Percentiles rank a stretch among this genome's conserved stretches.
These are phyloP conservation scores for Megalonaias nervosa DNA, from an alignment of 1,140 invertebrate species.

Conservation along the genomic window DNA sequence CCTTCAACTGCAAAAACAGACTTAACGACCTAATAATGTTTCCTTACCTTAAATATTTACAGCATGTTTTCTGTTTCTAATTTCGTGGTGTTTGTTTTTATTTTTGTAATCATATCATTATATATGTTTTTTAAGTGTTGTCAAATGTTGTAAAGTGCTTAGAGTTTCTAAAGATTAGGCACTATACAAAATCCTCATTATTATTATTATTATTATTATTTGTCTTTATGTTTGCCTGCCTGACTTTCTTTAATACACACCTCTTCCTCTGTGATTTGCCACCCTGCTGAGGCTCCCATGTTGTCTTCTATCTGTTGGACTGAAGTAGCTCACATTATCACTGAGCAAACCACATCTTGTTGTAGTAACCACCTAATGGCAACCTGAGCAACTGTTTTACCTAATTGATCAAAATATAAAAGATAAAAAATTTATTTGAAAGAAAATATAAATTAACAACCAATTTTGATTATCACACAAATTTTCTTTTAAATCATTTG, in stretches of 20 bases:
- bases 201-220: too few relatives aligned
- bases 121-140: too few relatives aligned
- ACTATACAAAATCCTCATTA: too few relatives aligned
- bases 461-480: not conserved
- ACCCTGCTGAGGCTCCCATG: slow-evolving; percentile 55
- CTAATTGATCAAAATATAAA: slow-evolving; percentile 30
- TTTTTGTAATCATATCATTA: too few relatives aligned
- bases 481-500: not conserved
- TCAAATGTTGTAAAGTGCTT: too few relatives aligned
- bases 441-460: not conserved
- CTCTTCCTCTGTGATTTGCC: slow-evolving; percentile 55
- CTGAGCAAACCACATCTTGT: slow-evolving; percentile 59
- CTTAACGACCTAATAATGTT: too few relatives aligned
- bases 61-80: too few relatives aligned
- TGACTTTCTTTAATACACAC: slow-evolving; percentile 27
- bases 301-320: slow-evolving; percentile 66
- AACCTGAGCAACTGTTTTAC: slow-evolving; percentile 57
- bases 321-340: slow-evolving; percentile 62
- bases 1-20: too few relatives aligned
- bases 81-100: too few relatives aligned
- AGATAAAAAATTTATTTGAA: not conserved
- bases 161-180: too few relatives aligned
- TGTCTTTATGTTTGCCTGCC: too few relatives aligned
- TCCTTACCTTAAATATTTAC: too few relatives aligned
- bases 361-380: slow-evolving; percentile 66